These are phyloP conservation scores for Spinus olivaceus DNA, from an alignment of 2,797 vertebrate species.

Conservation along the genomic window DNA sequence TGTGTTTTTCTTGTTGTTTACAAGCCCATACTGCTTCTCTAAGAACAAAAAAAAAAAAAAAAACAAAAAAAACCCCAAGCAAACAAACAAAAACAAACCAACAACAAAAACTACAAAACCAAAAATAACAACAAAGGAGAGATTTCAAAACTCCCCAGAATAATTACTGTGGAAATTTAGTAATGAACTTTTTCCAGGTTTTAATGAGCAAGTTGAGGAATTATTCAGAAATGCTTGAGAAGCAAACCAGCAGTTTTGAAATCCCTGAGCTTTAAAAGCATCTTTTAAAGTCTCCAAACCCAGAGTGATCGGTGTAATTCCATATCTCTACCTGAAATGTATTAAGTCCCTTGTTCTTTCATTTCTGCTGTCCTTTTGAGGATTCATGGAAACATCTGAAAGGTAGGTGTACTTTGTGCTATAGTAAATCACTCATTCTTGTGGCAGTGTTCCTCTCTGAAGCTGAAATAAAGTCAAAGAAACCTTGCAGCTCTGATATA, in stretches of 20 bases:
- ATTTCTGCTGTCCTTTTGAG: constrained; percentile 77
- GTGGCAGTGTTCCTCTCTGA: neutral
- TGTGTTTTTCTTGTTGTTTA: neutral
- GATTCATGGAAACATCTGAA: constrained; percentile 63
- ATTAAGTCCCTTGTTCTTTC: constrained; percentile 69
- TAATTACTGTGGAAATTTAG: neutral
- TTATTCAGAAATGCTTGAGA: neutral
- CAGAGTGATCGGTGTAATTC: neutral
- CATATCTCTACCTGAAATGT: constrained; percentile 1
- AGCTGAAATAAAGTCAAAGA: neutral
- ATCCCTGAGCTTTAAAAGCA: neutral
- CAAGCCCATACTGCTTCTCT: neutral
- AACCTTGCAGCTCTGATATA: neutral
- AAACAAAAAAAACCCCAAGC: too few relatives aligned
- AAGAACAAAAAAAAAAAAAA: neutral
- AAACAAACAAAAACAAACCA: neutral
- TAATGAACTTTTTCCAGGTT: neutral
- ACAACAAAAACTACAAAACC: neutral
- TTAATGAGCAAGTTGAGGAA: neutral
- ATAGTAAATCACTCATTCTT: neutral
- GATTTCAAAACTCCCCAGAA: neutral
- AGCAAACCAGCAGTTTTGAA: neutral
- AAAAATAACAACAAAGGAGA: neutral
- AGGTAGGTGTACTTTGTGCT: constrained; percentile 73
- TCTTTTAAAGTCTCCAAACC: constrained; percentile 35